Base-by-base conservation (phyloP, 92 coral and sea anemone species). In the Chrysogorgia sp. region DNA sequence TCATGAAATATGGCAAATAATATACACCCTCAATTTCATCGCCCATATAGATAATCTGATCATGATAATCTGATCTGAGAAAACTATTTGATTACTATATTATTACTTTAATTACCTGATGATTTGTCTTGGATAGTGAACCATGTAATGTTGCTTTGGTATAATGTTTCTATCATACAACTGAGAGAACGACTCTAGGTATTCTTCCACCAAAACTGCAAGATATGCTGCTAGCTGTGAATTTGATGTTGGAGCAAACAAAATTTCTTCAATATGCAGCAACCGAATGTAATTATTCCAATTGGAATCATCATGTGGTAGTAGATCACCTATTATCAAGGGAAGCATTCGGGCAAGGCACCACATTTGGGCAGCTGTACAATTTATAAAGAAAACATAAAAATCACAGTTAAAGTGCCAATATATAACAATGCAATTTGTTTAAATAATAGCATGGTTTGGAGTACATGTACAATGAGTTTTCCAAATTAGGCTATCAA, bases 101-200 rank as follows among this genome's bases (percentile, higher is more conserved):
- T n/a, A n/a, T n/a, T n/a, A n/a, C n/a, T n/a, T n/a, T n/a, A n/a
- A n/a, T 60, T 60, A 60, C 67, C 67, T 60, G 2, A 60, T 31
- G 24, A 60, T 60, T 24, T 60, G 67, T 22, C n/a, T 60, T 2
- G 67, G 31, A 29, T 24, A 60, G 24, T 60, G 67, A 3, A 60
- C 67, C 67, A 60, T 60, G 37, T 60, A 60, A 24, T 60, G 67
- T 32, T 60, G 67, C n/a, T 60, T 60, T 2, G 67, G 67, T 4
- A 60, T 60, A n/a, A 60, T 2, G 35, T 22, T 22, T 60, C 26
- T 24, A 4, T 4, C 67, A 60, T 60, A 31, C n/a, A 9, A 7
- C 19, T 60, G 7, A 10, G 6, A 8, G 26, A 60, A 60, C 6
- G 19, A 8, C 33, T 60, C 67, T 8, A 60, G 67, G 67, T 60